Evolutionary conservation across 2,888 invertebrate species (phyloP), one percentile per base, ranked within the genome.

Genomic region (Dioctria linearis): DNA sequence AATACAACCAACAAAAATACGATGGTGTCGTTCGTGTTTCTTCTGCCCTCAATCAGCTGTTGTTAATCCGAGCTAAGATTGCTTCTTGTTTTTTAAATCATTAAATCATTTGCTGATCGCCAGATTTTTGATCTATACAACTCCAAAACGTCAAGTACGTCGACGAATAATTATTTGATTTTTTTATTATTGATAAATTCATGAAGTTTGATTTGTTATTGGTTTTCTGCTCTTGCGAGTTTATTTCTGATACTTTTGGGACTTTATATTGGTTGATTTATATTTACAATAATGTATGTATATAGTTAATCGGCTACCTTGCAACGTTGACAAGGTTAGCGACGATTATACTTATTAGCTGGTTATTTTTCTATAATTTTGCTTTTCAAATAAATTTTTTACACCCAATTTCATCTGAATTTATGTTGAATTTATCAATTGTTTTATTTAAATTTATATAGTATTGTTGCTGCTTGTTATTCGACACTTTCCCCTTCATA

Each of bases 151-250:
- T 67, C 80, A 78, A 79, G 13, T 78, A 43, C 13, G 73, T 49
- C 59, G 73, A 40, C 69, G 76, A 71, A 75, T 85, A 85, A 85
- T 85, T 85, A 85, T 84, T 86, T 84, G 84, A 84, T 86, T 85
- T 86, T 83, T 85, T 84, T 84, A 84, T 84, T 82, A 85, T 86
- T 86, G 84, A 82, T 84, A 86, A 86, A 86, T 86, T 88, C 88
- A 88, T 88, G 87, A 88, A 88, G 87, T 87, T 86, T 86, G 84
- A 83, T 85, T 85, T 83, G 67, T 76, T 80, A 81, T 79, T 75
- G 61, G 76, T 76, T 61, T 42, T 46, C n/a, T 76, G 63, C 76
- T 76, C 61, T 61, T 73, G 73, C 73, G 57, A 73, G 57, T 57
- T 40, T 40, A 73, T 73, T 73, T 73, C 51, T 37, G 51, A 69